These are phyloP conservation scores for Antechinus stuartii DNA, from an alignment of 2,113 vertebrate genomes.

Conservation along the genomic window DNA sequence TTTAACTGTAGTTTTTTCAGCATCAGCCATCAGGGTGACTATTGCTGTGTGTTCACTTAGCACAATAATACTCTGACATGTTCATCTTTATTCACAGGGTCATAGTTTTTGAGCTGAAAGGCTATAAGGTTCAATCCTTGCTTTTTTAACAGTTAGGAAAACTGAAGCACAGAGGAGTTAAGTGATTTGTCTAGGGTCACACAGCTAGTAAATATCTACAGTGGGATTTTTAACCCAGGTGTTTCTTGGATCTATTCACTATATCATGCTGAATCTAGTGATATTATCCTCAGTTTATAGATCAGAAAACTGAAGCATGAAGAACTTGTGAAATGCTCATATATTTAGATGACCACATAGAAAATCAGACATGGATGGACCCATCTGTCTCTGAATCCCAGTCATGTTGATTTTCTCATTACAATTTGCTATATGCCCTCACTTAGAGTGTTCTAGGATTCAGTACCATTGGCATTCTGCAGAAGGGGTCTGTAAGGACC, in stretches of 20 bases:
- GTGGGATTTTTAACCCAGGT: background rate
- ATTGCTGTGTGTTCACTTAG: background rate
- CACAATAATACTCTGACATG: background rate
- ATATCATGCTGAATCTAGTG: background rate
- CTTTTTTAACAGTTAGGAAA: background rate
- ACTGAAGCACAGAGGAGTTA: too few species aligned
- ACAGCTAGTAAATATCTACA: background rate
- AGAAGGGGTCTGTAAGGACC: background rate
- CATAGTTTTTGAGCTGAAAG: too few species aligned
- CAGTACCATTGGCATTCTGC: background rate
- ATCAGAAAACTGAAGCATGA: background rate
- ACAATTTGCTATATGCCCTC: background rate
- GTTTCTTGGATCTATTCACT: background rate
- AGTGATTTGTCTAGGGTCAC: background rate
- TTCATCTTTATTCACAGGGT: background rate
- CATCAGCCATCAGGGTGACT: background rate
- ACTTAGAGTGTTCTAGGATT: background rate
- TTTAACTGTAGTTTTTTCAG: background rate
- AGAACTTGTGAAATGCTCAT: background rate
- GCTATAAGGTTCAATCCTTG: background rate
- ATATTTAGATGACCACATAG: background rate
- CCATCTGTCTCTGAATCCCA: background rate
- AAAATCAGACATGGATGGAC: background rate
- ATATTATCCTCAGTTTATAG: background rate
- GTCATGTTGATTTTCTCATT: background rate